Evolutionary conservation across 2,888 invertebrate genomes (phyloP), one percentile per base, ranked within the genome.

Genomic region (Meteorus cinctellus): DNA sequence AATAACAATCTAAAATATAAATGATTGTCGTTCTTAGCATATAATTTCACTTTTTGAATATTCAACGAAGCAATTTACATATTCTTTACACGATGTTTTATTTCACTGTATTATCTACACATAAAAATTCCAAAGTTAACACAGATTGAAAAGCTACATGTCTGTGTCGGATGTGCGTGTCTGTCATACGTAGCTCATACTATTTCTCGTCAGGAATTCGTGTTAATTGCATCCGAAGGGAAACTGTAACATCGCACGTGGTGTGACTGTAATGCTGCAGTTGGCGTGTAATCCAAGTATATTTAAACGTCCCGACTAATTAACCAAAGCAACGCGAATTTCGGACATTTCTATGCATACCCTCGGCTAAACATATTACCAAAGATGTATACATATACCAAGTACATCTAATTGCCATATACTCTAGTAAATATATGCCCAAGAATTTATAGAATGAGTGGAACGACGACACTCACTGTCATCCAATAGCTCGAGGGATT

Each of bases 291-390:
- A 86, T 82, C 81, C 82, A 85, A 82, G 82, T 83, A 81, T 85
- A 84, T 85, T 86, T 84, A 82, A 83, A 82, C 82, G 82, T 84
- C 84, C 82, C 82, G 82, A 81, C 81, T 86, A 84, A 86, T 86
- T 85, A 85, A 84, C 79, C 41, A 76, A 69, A 74, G 74, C 72
- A 76, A 72, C 48, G 72, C 75, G 74, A 76, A 72, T 72, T 72
- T 74, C 66, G 69, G 73, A 72, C 48, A 60, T 65, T 10, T 19
- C 19, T 55, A 55, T 19, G 10, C n/a, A 48, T 55, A 55, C 19
- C 4, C 5, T 55, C 6, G 55, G 6, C 55, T 8, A 55, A 2
- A 48, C n/a, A 48, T 8, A 55, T n/a, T 24, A 55, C 55, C 12
- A 55, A n/a, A 48, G 3, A 45, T 10, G n/a, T 69, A 31, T 1